A percentile compares a stretch with the other conserved stretches of the same genome.
Evolutionary conservation across 2,888 invertebrate species (phyloP).

Genomic region (Parnassius glacialis): DNA sequence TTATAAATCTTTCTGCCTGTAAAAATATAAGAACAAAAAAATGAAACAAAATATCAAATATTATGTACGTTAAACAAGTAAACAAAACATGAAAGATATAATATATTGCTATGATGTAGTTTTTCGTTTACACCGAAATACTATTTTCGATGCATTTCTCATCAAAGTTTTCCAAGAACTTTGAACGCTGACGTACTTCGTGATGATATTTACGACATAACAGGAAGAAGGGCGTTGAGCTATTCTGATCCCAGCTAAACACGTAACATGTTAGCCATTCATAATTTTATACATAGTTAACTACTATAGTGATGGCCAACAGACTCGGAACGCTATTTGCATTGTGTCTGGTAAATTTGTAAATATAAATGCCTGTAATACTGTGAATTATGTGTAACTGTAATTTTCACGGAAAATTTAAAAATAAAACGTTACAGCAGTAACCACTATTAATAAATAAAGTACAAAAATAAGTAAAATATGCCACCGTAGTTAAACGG

Average conservation of each 20-base stretch:
- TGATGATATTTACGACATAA: slow-evolving; percentile 3
- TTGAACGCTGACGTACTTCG: slow-evolving; percentile 1
- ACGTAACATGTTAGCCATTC: slow-evolving; percentile 19
- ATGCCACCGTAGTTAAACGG: too few species aligned
- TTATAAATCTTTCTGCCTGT: too few species aligned
- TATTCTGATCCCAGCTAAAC: slow-evolving; percentile 13
- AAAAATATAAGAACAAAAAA: too few species aligned
- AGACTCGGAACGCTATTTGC: neutral
- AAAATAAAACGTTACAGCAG: neutral
- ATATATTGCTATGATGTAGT: neutral
- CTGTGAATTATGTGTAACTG: too few species aligned
- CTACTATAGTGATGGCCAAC: slow-evolving; percentile 8
- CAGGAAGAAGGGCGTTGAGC: slow-evolving; percentile 18
- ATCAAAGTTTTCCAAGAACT: neutral
- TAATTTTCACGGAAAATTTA: neutral
- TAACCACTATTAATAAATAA: neutral
- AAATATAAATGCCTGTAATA: neutral
- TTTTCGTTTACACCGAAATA: neutral
- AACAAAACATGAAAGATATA: neutral
- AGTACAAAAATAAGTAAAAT: too few species aligned
- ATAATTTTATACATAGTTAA: slow-evolving; percentile 17
- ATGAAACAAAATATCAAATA: too few species aligned
- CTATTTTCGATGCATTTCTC: neutral
- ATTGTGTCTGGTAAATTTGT: neutral
- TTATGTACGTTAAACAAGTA: neutral